Base-by-base conservation (phyloP, 2,113 vertebrate species). In the Lamprotornis superbus region DNA sequence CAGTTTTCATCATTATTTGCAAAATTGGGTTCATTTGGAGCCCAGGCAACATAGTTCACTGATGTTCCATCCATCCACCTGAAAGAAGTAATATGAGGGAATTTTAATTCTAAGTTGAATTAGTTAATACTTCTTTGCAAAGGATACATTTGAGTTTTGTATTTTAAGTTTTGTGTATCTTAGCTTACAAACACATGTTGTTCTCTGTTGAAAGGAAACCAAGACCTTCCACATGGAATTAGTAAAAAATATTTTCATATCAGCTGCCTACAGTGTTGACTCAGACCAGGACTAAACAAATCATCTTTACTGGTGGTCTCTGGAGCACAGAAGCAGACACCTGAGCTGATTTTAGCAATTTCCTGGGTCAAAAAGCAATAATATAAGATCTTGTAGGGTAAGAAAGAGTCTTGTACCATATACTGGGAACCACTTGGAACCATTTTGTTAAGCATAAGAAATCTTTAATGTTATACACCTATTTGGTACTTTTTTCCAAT, bases 1-100 rank as follows among this genome's bases (percentile, higher is more conserved):
- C 99, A 99, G 86, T 99, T 98, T 97, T 99, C 99, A 96, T 99
- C 99, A 30, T 99, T 99, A 94, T 99, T 99, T 71, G 99, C 98
- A 98, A 99, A 99, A 96, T 99, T 99, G 17, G 99, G 99, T 96
- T 99, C 99, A 79, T 99, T 98, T 23, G 97, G 88, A 81, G 98
- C 98, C 99, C 99, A 99, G 37, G 99, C 97, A 14, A 98, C 98
- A 68, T 98, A 99, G 33, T 98, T 97, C 37, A 99, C 97, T 33
- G 98, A 95, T 28, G 96, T 98, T 83, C 98, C 98, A 91, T 99
- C 99, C 95, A 99, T 86, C 99, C 99, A 99, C 65, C 99, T 99
- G 90, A 96, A 97, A 96, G 81, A 97, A 93, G 82, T 35, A 42
- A 73, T 87, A 63, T 68, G 13, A 39, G 23, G 7, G 5, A 68